Evolutionary conservation across 2,888 invertebrate genomes (phyloP), one percentile per base, ranked within the genome.

Genomic region (Torymus tubicola): DNA sequence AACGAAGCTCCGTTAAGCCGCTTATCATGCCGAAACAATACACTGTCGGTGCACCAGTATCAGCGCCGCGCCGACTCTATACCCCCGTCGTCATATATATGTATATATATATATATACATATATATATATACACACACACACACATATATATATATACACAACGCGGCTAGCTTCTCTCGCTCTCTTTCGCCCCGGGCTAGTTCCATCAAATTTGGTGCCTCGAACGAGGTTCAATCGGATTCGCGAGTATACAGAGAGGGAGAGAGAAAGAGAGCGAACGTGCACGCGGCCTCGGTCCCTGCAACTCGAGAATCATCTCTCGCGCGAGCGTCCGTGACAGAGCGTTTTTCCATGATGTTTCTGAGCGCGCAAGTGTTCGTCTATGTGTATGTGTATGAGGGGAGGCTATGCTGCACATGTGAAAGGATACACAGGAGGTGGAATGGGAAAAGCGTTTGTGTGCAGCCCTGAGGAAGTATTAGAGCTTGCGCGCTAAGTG

Each of bases 21-120:
- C 90, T 90, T 90, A 90, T 90, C 90, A 90, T 90, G 89, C 90
- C 90, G 89, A 90, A 90, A 90, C 90, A 90, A 90, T 90, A 90
- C 89, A 90, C 88, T 90, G 88, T 90, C 86, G 90, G 90, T 90
- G 90, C 89, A 90, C 89, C 90, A 90, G 90, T 90, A 90, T 90
- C 90, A 89, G 88, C 89, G 86, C 87, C 86, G 85, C 86, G 85
- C 87, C 86, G 87, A 84, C 84, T 78, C 76, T 80, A 78, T 72
- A 72, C 50, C 72, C 76, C 68, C 72, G 77, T 78, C 83, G 52
- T 21, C 80, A 55, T 52, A 61, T n/a, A 14, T 16, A 31, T 58
- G 16, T 77, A 52, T 69, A n/a, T 70, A 42, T 31, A n/a, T 64
- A 24, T 74, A 50, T 65, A 31, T 53, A 18, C 0, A 8, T 11